These are phyloP conservation scores for Heliothis virescens DNA, from an alignment of 1,140 invertebrate species.

Conservation along the genomic window DNA sequence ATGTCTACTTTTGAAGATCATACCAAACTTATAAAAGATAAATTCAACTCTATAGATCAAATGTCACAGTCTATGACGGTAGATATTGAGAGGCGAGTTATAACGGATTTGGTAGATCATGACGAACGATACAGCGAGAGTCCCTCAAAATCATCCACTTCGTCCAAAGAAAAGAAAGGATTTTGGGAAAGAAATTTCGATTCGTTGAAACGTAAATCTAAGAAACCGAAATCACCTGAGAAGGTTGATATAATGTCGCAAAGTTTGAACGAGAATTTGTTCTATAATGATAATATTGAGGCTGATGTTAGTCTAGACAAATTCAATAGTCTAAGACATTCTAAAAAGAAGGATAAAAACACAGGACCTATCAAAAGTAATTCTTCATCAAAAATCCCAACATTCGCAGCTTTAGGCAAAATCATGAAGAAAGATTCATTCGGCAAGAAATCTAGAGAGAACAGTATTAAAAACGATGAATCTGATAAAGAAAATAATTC, in stretches of 20 bases:
- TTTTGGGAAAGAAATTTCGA: slow-evolving; percentile 86
- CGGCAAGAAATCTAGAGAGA: slow-evolving; percentile 73
- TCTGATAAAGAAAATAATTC: slow-evolving; percentile 60
- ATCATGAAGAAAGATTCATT: slow-evolving; percentile 85
- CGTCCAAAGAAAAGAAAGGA: slow-evolving; percentile 84
- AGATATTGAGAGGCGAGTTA: slow-evolving; percentile 78
- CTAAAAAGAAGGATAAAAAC: slow-evolving; percentile 79
- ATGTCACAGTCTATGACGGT: slow-evolving; percentile 88
- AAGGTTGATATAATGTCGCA: slow-evolving; percentile 87
- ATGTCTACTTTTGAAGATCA: slow-evolving; percentile 78
- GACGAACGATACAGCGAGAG: slow-evolving; percentile 70
- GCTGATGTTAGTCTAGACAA: slow-evolving; percentile 76
- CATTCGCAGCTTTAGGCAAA: slow-evolving; percentile 82
- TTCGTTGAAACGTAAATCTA: slow-evolving; percentile 83
- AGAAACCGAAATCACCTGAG: slow-evolving; percentile 74
- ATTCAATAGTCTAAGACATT: slow-evolving; percentile 81
- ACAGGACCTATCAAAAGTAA: slow-evolving; percentile 76
- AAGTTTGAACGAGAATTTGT: slow-evolving; percentile 88
- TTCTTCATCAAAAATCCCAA: slow-evolving; percentile 83
- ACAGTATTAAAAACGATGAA: slow-evolving; percentile 65
- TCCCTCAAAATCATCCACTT: slow-evolving; percentile 78
- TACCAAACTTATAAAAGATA: slow-evolving; percentile 79
- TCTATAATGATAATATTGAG: slow-evolving; percentile 85
- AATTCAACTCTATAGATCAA: slow-evolving; percentile 85
- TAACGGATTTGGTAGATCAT: slow-evolving; percentile 55